These are phyloP conservation scores for Tinea pellionella DNA, from an alignment of 2,888 invertebrate species.

Conservation along the genomic window DNA sequence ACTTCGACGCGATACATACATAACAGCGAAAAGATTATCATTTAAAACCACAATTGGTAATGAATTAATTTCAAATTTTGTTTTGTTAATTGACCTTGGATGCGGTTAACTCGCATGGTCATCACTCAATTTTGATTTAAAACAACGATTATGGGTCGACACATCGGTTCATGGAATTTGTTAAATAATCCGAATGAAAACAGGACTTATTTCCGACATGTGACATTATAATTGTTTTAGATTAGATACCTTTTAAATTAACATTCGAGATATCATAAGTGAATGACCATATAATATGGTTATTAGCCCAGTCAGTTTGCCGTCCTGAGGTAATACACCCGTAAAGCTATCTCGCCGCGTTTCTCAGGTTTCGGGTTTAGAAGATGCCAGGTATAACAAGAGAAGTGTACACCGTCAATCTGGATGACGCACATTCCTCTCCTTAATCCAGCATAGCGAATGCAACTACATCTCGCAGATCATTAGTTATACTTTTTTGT, in stretches of 20 bases:
- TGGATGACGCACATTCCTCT: no score
- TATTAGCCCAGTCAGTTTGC: no score
- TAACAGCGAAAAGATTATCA: neutral
- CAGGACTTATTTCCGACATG: slow-evolving; percentile 32
- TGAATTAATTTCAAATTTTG: slow-evolving; percentile 50
- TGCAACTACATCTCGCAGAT: no score
- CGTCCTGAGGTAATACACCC: no score
- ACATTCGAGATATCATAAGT: neutral
- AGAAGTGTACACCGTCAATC: no score
- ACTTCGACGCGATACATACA: neutral
- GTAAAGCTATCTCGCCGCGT: no score
- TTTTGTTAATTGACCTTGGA: slow-evolving; percentile 51
- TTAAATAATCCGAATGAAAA: slow-evolving; percentile 34
- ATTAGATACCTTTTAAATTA: neutral
- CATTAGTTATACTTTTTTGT: no score
- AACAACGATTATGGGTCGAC: slow-evolving; percentile 45
- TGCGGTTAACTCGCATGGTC: slow-evolving; percentile 43
- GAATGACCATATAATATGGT: neutral
- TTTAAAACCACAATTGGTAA: slow-evolving; percentile 22
- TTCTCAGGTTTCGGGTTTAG: no score
- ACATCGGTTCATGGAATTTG: slow-evolving; percentile 55
- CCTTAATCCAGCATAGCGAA: no score
- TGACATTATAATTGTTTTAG: slow-evolving; percentile 17
- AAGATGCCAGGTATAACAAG: no score
- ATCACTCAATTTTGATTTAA: slow-evolving; percentile 47